Evolutionary conservation across 2,113 vertebrate species (phyloP), one percentile per base, ranked within the genome.

Genomic region (Astur gentilis): DNA sequence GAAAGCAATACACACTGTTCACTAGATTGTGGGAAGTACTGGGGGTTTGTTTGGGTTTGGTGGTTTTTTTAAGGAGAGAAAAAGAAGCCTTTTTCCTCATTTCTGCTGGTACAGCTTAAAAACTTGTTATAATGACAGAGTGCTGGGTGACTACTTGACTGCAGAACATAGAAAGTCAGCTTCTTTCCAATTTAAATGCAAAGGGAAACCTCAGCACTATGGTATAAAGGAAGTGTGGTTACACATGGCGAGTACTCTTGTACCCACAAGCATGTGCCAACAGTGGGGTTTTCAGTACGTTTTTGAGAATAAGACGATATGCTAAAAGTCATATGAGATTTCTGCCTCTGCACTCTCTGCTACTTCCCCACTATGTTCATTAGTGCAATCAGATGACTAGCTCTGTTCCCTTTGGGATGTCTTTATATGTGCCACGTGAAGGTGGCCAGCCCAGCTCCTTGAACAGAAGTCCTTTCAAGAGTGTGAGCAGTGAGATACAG

Each of bases 241-340:
- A 47, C 70, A 90, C 19, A 29, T 3, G 15, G 29, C 49, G 69
- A 70, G 19, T 17, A 17, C 13, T 67, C 14, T 13, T 16, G 15
- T 7, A 31, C n/a, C 21, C 22, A 49, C 44, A 49, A 20, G 6
- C 29, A 38, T 21, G 26, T 58, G 38, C 40, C 65, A 49, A 0
- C 0, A 0, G 36, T 31, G 12, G 9, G 10, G 5, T 5, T 70
- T 83, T 69, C 67, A 70, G 21, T 6, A 26, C 0, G 0, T 31
- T 73, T 93, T 78, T 66, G 29, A 62, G 34, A 79, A 40, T 2
- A 71, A 60, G 3, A 32, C 19, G 36, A 5, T 15, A 55, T 3
- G 3, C 18, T 78, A 7, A 84, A 73, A 60, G 21, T 47, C 11
- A 57, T 4, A 5, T 61, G 2, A 42, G 25, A 38, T 47, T 79